A percentile compares a stretch with the other conserved stretches of the same genome.
These are phyloP conservation scores for Homarus americanus DNA, from an alignment of 1,140 invertebrate species.

Conservation along the genomic window DNA sequence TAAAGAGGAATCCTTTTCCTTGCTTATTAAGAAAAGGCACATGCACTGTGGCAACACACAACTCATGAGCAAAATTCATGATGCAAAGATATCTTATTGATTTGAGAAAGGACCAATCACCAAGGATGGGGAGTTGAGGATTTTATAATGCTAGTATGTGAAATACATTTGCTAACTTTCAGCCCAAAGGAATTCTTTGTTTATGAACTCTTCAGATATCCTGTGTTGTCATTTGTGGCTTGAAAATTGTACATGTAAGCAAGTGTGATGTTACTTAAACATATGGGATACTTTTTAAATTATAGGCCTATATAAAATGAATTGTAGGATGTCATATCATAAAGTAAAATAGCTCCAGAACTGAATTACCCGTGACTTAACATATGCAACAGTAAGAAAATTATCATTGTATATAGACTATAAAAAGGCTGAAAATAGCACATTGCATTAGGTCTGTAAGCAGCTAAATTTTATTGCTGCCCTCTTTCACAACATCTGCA, in stretches of 20 bases:
- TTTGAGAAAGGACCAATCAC: conserved; percentile 30
- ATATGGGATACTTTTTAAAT: neutral
- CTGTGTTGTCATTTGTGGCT: neutral
- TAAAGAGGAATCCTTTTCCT: conserved; percentile 9
- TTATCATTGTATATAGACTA: neutral
- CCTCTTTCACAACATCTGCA: neutral
- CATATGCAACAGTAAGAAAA: neutral
- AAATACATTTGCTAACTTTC: conserved; percentile 13
- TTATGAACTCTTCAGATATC: neutral
- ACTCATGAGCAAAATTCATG: conserved; percentile 54
- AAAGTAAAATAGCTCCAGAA: neutral
- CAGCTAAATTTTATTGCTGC: neutral
- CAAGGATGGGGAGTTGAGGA: conserved; percentile 24
- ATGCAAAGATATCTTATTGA: conserved; percentile 54
- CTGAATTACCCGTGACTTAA: neutral
- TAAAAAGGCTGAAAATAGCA: neutral
- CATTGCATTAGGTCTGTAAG: neutral
- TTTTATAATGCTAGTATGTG: conserved; percentile 11
- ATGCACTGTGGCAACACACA: conserved; percentile 29
- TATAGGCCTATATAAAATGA: neutral
- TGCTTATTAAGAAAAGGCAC: conserved; percentile 40
- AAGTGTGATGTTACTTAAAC: neutral
- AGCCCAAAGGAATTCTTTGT: neutral
- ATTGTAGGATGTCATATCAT: neutral
- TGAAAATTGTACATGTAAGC: neutral